Base-by-base conservation (phyloP, 2,888 invertebrate genomes). In the Cheilosia grossa region DNA sequence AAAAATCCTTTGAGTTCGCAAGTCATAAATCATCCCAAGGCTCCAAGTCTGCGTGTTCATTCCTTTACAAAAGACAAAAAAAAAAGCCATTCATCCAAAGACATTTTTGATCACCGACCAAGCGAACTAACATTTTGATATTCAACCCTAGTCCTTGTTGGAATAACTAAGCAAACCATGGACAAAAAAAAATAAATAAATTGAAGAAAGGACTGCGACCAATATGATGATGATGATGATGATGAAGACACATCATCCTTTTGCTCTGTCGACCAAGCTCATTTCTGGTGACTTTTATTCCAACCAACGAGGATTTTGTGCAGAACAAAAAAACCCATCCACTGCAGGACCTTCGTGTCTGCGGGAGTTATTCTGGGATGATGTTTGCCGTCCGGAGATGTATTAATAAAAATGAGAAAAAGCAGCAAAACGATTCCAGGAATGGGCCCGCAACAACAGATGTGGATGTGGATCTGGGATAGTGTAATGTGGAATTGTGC, bases 121-220 rank as follows among this genome's bases (percentile, higher is more conserved):
- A 82, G 69, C 77, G 70, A 82, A 81, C 74, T 81, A 77, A 77
- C 58, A 83, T 74, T 83, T 83, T 83, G 64, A 74, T 80, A 83
- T 83, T 79, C 83, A 73, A 67, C 72, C 67, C 82, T n/a, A 56
- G 78, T 82, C 56, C 73, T 73, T 59, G 44, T 40, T 53, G 58
- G 40, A 63, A 81, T 89, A 89, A 88, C 89, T 88, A 88, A 87
- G 87, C 88, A 87, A 82, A 86, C 86, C 10, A 24, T 21, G 37
- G 44, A 44, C 30, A n/a, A 56, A 64, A 56, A 44, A 24, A 30
- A 47, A 54, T 1, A 49, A 37, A 44, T 5, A 37, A 33, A 13
- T 44, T 0, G 2, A 17, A n/a, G 9, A 51, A 59, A n/a, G 47
- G 44, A 72, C 53, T 10, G 10, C 42, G 42, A 37, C 37, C 51